Evolutionary conservation across 1,140 invertebrate species (phyloP).

Genomic region (Tribolium madens): DNA sequence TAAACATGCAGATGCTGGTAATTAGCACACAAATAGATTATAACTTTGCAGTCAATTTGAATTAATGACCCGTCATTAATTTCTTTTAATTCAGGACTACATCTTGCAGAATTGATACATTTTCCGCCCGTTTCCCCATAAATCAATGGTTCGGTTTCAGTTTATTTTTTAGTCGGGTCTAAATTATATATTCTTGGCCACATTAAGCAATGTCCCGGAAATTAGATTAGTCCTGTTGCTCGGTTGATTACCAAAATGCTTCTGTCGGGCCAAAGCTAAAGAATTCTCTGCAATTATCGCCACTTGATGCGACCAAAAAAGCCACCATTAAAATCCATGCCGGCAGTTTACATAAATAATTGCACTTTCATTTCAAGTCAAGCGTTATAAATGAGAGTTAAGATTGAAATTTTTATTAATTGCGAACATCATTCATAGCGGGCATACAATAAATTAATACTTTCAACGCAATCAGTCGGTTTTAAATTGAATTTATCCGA

Average conservation of each 20-base stretch:
- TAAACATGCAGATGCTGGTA: not conserved
- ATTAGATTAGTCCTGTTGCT: not conserved
- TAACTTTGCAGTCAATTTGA: not conserved
- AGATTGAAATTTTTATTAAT: slow-evolving; percentile 57
- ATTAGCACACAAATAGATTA: not conserved
- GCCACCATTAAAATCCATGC: slow-evolving; percentile 24
- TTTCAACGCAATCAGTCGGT: slow-evolving; percentile 54
- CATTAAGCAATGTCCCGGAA: not conserved
- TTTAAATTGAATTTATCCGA: slow-evolving; percentile 54
- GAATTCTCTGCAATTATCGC: slow-evolving; percentile 28
- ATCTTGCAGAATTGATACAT: not conserved
- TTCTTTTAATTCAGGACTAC: not conserved
- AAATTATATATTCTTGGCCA: not conserved
- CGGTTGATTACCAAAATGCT: slow-evolving; percentile 6
- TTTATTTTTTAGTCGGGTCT: not conserved
- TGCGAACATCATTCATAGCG: slow-evolving; percentile 49
- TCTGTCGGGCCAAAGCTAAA: not conserved
- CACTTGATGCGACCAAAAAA: slow-evolving; percentile 9
- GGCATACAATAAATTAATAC: slow-evolving; percentile 55
- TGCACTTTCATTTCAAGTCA: slow-evolving; percentile 38
- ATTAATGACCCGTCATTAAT: not conserved
- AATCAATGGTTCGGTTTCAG: not conserved
- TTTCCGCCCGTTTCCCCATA: not conserved
- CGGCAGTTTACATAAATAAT: slow-evolving; percentile 39
- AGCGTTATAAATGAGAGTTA: slow-evolving; percentile 49